Conservation (phyloP, 92 coral and sea anemone species). For the Parazoanthus darwini region DNA sequence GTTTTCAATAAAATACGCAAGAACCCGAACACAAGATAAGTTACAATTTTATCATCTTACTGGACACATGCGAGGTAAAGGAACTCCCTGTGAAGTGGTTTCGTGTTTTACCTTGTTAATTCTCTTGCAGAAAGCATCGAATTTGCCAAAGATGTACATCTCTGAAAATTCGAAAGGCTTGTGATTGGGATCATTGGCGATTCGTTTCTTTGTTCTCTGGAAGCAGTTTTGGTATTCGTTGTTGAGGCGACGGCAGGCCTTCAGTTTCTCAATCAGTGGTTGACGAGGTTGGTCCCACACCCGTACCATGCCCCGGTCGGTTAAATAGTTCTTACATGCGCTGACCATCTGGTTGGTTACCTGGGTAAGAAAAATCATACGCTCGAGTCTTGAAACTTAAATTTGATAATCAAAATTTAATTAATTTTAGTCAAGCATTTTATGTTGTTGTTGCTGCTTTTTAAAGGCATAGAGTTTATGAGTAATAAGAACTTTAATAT, state of each 20-base stretch:
- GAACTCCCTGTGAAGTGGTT: neutral
- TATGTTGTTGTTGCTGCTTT: too few species aligned
- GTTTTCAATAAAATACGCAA: too few species aligned
- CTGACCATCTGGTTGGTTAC: slow-evolving; percentile 92
- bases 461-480: too few species aligned
- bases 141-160: slow-evolving; percentile 92
- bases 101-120: slow-evolving; percentile 60
- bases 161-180: slow-evolving; percentile 87
- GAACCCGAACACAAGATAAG: too few species aligned
- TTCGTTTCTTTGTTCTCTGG: slow-evolving; percentile 80
- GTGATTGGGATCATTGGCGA: slow-evolving; percentile 78
- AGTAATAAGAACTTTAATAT: too few species aligned
- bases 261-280: slow-evolving; percentile 82
- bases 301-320: slow-evolving; percentile 75
- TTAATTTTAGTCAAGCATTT: too few species aligned
- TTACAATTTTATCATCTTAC: too few species aligned
- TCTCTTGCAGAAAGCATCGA: slow-evolving; percentile 81
- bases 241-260: slow-evolving; percentile 73
- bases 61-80: too few species aligned
- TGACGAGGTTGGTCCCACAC: slow-evolving; percentile 93
- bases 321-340: slow-evolving; percentile 83
- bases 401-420: too few species aligned
- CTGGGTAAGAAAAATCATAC: slow-evolving; percentile 36
- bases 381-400: neutral
- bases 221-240: slow-evolving; percentile 78